Evolutionary conservation across 2,888 invertebrate species (phyloP).

Genomic region (Cataglyphis cursor): DNA sequence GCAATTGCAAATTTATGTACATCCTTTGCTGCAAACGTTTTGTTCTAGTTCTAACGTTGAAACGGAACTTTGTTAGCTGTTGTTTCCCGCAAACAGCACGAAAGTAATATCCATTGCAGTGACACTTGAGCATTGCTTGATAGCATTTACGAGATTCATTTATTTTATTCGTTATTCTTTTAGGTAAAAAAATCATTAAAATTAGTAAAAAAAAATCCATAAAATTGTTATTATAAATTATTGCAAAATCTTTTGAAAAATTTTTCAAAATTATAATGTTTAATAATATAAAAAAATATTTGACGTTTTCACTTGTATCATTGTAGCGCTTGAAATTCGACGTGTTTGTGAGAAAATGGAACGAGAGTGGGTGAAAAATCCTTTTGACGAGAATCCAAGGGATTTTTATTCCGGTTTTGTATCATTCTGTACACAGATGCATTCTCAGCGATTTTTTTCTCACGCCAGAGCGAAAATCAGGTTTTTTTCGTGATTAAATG

Average conservation of each 20-base stretch:
- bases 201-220: not conserved
- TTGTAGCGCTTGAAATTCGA: not conserved
- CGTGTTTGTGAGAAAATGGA: slow-evolving; percentile 7
- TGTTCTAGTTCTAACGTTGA: slow-evolving; percentile 17
- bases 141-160: slow-evolving; percentile 17
- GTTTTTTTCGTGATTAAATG: slow-evolving; percentile 42
- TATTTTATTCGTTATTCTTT: not conserved
- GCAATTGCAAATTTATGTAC: slow-evolving; percentile 28
- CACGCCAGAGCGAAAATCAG: slow-evolving; percentile 8
- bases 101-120: not conserved
- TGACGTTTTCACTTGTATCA: not conserved
- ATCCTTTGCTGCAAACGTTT: slow-evolving; percentile 30
- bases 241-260: not conserved
- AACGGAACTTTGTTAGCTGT: slow-evolving; percentile 23
- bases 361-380: not conserved
- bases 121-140: not conserved
- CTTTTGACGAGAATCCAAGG: slow-evolving; percentile 8
- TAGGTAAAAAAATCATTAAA: not conserved
- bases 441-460: not conserved
- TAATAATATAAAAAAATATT: not conserved
- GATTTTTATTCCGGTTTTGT: slow-evolving; percentile 18
- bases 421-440: slow-evolving; percentile 19
- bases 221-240: not conserved
- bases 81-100: slow-evolving; percentile 15
- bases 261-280: not conserved